phyloP scores from a whole-genome alignment of 2,113 vertebrate species.

The Procavia capensis region DNA sequence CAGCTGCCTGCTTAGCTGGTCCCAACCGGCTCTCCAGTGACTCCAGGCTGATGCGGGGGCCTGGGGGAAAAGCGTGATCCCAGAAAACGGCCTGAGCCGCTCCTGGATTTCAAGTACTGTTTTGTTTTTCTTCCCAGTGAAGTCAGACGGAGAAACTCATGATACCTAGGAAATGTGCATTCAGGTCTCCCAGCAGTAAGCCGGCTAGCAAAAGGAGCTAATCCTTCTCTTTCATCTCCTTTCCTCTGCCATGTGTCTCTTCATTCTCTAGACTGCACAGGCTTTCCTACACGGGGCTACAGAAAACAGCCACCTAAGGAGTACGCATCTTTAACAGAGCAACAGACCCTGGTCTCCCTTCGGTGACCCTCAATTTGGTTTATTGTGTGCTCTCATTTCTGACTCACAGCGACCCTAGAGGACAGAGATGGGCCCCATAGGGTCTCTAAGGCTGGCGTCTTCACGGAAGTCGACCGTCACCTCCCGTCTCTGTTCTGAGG shows the following conservation, averaged over 20 bases:
- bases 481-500: no score
- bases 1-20: background rate
- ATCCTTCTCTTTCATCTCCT: background rate
- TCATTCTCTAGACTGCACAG: background rate
- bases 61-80: background rate
- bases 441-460: no score
- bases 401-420: no score
- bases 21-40: background rate
- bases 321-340: background rate
- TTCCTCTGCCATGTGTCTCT: background rate
- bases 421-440: no score
- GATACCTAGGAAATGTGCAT: background rate
- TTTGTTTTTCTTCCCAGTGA: background rate
- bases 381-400: no score
- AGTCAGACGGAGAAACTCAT: background rate
- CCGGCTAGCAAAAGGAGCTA: background rate
- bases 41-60: background rate
- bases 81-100: background rate
- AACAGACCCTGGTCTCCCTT: background rate
- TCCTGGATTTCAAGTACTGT: fast-evolving
- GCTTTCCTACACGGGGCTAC: background rate
- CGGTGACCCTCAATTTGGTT: no score
- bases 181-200: background rate
- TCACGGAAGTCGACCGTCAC: no score
- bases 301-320: fast-evolving